Percentiles rank a stretch among this genome's conserved stretches.
These are phyloP conservation scores for Halcyon senegalensis DNA, from an alignment of 2,113 vertebrate species.

Conservation along the genomic window DNA sequence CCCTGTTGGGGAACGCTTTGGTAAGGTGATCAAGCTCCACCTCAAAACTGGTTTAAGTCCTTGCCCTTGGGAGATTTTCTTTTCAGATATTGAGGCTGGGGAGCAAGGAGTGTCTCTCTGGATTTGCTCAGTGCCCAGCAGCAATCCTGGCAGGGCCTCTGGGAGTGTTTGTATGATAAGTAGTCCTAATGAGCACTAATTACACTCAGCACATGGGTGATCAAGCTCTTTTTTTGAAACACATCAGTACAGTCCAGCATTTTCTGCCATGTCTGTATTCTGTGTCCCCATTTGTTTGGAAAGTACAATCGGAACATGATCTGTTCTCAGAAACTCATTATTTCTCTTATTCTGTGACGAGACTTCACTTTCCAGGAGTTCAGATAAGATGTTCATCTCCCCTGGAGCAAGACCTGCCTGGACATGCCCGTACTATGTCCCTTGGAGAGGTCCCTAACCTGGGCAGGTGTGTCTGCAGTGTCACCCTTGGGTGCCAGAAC, in stretches of 20 bases:
- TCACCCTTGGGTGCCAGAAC: background rate
- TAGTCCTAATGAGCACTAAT: constrained; percentile 32
- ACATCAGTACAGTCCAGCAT: background rate
- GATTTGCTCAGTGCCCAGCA: constrained; percentile 2
- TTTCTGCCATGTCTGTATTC: background rate
- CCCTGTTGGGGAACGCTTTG: background rate
- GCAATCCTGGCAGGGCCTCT: background rate
- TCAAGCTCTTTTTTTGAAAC: background rate
- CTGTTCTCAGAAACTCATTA: background rate
- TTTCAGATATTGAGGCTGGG: background rate
- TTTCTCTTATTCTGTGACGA: background rate
- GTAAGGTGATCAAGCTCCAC: background rate
- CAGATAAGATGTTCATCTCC: background rate
- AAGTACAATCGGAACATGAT: background rate
- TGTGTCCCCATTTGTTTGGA: background rate
- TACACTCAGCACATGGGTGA: background rate
- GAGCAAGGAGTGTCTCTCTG: background rate
- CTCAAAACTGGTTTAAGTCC: background rate
- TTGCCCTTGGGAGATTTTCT: background rate
- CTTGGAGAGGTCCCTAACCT: background rate
- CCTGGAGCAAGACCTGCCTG: background rate
- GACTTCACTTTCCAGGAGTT: background rate
- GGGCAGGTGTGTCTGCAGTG: background rate
- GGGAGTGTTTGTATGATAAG: background rate
- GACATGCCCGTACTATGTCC: too few relatives aligned